Evolutionary conservation across 2,797 vertebrate genomes (phyloP).

Genomic region (Loriculus beryllinus): DNA sequence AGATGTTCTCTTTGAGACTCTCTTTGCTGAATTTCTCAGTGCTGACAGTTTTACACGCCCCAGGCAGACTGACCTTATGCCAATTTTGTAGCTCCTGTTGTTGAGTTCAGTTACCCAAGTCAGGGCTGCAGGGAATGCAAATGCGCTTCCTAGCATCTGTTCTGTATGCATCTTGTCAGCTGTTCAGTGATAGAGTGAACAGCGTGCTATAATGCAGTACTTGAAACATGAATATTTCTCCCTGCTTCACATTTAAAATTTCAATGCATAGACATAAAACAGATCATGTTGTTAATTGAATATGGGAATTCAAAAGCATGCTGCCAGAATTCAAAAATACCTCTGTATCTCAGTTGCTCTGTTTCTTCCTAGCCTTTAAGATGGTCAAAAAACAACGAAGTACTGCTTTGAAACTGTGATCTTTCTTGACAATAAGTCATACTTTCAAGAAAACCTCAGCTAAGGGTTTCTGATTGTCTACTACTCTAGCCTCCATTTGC

Average conservation of each 20-base stretch:
- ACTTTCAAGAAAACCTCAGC: not conserved
- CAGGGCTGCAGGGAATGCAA: slow-evolving; percentile 23
- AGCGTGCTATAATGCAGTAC: not conserved
- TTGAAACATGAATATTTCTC: not conserved
- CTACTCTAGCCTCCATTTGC: not conserved
- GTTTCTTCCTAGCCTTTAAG: not conserved
- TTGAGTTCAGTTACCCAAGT: not conserved
- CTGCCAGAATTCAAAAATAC: not conserved
- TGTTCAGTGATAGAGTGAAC: not conserved
- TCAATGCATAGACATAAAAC: not conserved
- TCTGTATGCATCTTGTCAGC: slow-evolving; percentile 14
- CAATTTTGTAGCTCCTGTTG: not conserved
- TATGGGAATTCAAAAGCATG: not conserved
- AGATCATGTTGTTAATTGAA: not conserved
- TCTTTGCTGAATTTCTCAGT: not conserved
- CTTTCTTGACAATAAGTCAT: not conserved
- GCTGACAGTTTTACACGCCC: not conserved
- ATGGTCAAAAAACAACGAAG: not conserved
- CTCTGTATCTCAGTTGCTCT: not conserved
- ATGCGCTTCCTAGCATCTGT: slow-evolving; percentile 31
- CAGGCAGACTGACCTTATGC: not conserved
- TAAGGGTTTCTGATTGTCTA: not conserved
- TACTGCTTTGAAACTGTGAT: not conserved
- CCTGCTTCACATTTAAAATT: not conserved
- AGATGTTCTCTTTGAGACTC: not conserved